phyloP scores from a whole-genome alignment of 2,888 invertebrate species.

The Corythucha ciliata region DNA sequence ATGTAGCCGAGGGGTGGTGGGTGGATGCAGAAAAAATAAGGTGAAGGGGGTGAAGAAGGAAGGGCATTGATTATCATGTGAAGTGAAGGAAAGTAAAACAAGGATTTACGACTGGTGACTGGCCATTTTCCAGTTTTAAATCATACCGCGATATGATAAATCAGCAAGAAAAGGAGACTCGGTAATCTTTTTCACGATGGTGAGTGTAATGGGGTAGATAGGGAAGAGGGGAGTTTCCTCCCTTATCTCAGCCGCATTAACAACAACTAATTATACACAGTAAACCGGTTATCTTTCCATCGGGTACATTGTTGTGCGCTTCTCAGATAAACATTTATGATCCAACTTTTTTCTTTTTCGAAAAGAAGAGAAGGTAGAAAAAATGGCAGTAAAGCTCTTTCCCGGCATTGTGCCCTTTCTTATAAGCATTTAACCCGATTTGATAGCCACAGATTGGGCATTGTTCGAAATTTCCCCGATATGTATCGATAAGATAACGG shows the following conservation, averaged over 20 bases:
- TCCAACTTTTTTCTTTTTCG: constrained; percentile 8
- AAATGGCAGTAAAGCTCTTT: constrained; percentile 18
- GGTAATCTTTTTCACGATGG: constrained; percentile 15
- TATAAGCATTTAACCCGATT: constrained; percentile 10
- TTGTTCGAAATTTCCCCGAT: constrained; percentile 8
- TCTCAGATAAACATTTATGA: constrained; percentile 22
- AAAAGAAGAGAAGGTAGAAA: too few relatives aligned
- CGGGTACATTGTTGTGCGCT: constrained; percentile 29
- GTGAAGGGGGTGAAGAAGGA: too few relatives aligned
- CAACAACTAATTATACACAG: constrained; percentile 30
- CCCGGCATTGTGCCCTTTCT: constrained; percentile 19
- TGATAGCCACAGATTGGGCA: constrained; percentile 12
- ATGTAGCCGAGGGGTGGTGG: too few relatives aligned
- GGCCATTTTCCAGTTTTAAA: too few relatives aligned
- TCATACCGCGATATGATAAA: constrained; percentile 18
- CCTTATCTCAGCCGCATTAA: constrained; percentile 19
- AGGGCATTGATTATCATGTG: too few relatives aligned
- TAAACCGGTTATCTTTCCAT: constrained; percentile 31
- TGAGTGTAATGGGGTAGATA: too few relatives aligned
- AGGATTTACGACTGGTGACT: too few relatives aligned
- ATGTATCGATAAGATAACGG: constrained; percentile 9
- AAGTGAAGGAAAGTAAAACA: too few relatives aligned
- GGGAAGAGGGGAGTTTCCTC: too few relatives aligned
- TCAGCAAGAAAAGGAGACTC: constrained; percentile 9
- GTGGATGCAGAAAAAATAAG: too few relatives aligned